Conservation (phyloP, 1,140 invertebrate species). For the Cherax destructor region DNA sequence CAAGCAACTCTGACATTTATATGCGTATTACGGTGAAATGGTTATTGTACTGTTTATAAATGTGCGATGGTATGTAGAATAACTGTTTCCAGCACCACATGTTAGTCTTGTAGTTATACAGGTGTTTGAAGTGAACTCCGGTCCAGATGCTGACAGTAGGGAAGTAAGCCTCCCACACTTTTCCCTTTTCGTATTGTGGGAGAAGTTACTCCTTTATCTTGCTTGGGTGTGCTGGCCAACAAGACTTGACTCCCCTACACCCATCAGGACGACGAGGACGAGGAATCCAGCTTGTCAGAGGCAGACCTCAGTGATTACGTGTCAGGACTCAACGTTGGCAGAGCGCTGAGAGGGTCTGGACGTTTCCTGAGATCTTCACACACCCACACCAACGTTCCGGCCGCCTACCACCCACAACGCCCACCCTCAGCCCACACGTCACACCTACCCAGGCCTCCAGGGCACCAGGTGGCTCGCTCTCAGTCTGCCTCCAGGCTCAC, state of each 20-base stretch:
- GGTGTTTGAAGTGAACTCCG: not conserved
- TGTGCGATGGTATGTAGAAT: not conserved
- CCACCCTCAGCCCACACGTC: conserved; percentile 59
- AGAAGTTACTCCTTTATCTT: not conserved
- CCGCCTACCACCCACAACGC: conserved; percentile 38
- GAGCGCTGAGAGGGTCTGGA: conserved; percentile 41
- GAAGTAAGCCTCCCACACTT: not conserved
- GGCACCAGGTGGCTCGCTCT: conserved; percentile 66
- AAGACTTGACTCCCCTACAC: not conserved
- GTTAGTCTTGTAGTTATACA: not conserved
- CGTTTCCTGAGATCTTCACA: conserved; percentile 63
- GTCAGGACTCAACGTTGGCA: conserved; percentile 36
- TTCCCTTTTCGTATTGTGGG: not conserved
- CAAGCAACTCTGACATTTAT: no score
- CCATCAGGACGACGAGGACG: conserved; percentile 68
- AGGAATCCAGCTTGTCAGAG: conserved; percentile 70
- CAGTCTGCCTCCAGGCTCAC: conserved; percentile 70
- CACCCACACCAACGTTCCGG: conserved; percentile 62
- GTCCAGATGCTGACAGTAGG: not conserved
- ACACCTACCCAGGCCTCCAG: conserved; percentile 49
- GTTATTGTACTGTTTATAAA: not conserved
- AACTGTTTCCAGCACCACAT: not conserved
- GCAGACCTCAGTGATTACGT: conserved; percentile 71
- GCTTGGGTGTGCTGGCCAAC: not conserved
- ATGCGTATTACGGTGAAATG: no score